These are phyloP conservation scores for Philopedon plagiatum DNA, from an alignment of 2,888 invertebrate species.

Conservation along the genomic window DNA sequence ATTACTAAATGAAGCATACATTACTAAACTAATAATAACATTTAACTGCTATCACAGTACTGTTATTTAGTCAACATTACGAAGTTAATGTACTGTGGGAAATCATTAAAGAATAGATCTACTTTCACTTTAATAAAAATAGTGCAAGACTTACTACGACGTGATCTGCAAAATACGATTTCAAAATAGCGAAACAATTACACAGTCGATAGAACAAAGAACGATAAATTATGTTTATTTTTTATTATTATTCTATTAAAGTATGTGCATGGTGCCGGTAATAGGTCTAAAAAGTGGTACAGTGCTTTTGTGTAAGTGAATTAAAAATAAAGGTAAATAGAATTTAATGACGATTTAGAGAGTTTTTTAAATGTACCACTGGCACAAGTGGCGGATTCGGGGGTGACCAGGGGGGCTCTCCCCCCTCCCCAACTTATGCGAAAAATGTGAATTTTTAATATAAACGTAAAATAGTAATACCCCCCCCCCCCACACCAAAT, in stretches of 20 bases:
- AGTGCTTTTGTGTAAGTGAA: background rate
- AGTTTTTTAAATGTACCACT: too few relatives aligned
- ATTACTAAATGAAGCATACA: background rate
- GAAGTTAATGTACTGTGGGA: slow-evolving; percentile 23
- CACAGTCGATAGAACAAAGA: slow-evolving; percentile 34
- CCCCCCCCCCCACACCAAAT: too few relatives aligned
- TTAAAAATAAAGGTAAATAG: too few relatives aligned
- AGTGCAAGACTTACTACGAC: slow-evolving; percentile 32
- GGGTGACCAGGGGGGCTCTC: too few relatives aligned
- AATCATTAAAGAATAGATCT: slow-evolving; percentile 31
- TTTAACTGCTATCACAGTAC: slow-evolving; percentile 11
- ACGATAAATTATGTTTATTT: slow-evolving; percentile 17
- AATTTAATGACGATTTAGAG: too few relatives aligned
- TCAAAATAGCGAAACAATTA: slow-evolving; percentile 37
- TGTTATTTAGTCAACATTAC: slow-evolving; percentile 12
- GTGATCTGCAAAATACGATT: slow-evolving; percentile 45
- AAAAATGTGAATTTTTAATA: too few relatives aligned
- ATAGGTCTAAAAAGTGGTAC: background rate
- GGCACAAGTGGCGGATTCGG: too few relatives aligned
- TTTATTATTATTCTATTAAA: background rate
- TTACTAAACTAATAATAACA: slow-evolving; percentile 9
- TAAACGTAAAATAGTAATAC: too few relatives aligned
- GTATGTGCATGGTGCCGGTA: background rate
- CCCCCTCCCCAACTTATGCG: too few relatives aligned
- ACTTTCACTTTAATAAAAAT: slow-evolving; percentile 50